Base-by-base conservation (phyloP, 2,113 vertebrate species). In the Lophius piscatorius region DNA sequence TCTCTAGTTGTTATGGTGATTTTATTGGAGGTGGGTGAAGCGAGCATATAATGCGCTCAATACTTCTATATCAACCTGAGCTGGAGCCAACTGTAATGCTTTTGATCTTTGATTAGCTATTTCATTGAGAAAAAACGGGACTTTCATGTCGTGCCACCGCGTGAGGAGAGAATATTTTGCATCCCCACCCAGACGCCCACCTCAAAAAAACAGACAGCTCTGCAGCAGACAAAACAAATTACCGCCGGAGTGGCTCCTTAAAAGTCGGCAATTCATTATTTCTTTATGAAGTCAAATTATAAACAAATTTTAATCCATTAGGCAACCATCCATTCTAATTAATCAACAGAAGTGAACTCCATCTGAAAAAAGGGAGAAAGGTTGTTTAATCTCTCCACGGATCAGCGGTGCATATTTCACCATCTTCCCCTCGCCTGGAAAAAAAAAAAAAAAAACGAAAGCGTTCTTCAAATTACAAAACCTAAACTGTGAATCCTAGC, bases 401-500 rank as follows among this genome's bases (percentile, higher is more conserved):
- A 89, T 78, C 81, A 76, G 74, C 79, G 74, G 78, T 83, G 85
- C 87, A 87, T 85, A 83, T 90, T 87, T 82, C 83, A 86, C 70
- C 78, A 41, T 80, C 88, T 84, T 80, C 75, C 55, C 58, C 73
- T 70, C 76, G 72, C 71, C 48, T 59, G 4, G 22, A 45, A 45
- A 14, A 12, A 71, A 39, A 26, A 57, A 35, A 9, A 12, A 48
- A 35, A 57, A 72, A 78, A 82, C 62, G 56, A 76, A 74, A 58
- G 22, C 1, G 3, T 60, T 67, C 81, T 87, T 78, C 48, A 92
- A 93, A 93, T 92, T 85, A 80, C 83, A 85, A 90, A n/a, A 88
- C 79, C 84, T 85, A 92, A 58, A 91, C 90, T 92, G 89, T 90
- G 92, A 91, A 91, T 91, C 81, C 91, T 91, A 93, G 92, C 94